phyloP scores from a whole-genome alignment of 2,888 invertebrate genomes.

The Nephrotoma guestfalica region DNA sequence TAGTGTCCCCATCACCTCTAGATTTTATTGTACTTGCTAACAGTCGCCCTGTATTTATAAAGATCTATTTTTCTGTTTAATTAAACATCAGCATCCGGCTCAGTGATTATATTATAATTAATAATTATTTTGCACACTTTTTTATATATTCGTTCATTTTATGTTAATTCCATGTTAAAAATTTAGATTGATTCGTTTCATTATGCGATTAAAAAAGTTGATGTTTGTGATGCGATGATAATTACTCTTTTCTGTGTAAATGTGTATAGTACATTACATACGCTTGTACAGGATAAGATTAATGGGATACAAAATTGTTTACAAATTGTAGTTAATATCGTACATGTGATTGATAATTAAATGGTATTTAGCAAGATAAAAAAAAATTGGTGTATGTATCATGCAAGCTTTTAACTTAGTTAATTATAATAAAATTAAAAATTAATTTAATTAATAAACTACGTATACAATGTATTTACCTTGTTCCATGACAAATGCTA shows the following conservation, averaged over 20 bases:
- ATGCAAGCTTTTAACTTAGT: not conserved
- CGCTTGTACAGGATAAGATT: not conserved
- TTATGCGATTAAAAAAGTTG: not conserved
- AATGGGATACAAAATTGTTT: not conserved
- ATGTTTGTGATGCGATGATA: not conserved
- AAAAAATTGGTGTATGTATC: not conserved
- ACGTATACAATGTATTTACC: not conserved
- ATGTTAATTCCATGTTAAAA: not conserved
- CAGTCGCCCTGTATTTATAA: not conserved
- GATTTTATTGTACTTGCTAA: too few relatives aligned
- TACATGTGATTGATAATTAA: not conserved
- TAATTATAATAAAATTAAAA: not conserved
- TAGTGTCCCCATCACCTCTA: too few relatives aligned
- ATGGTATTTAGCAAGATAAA: not conserved
- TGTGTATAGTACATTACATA: too few relatives aligned
- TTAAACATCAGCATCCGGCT: constrained; percentile 3
- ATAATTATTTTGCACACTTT: not conserved
- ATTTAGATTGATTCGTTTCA: not conserved
- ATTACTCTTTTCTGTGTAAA: not conserved
- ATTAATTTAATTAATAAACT: not conserved
- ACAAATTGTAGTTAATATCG: not conserved
- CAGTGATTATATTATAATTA: not conserved
- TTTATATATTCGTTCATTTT: not conserved
- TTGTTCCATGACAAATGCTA: not conserved
- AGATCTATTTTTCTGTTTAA: not conserved